Percentiles rank a stretch among this genome's conserved stretches.
Conservation (phyloP, 2,888 invertebrate genomes). For the Synanthedon andrenaeformis region DNA sequence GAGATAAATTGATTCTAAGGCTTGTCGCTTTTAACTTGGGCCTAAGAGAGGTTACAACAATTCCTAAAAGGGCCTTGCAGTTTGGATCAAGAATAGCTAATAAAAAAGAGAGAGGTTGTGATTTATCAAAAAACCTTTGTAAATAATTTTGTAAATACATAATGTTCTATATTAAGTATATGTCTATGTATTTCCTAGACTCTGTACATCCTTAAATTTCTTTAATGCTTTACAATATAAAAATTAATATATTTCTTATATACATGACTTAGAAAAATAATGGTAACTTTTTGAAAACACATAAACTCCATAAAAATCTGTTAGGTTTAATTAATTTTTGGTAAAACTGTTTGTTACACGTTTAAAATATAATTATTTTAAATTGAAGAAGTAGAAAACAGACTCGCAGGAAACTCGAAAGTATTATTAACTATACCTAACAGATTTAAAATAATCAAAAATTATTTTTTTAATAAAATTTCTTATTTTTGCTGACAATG, state of each 20-base stretch:
- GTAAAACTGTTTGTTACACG: no score
- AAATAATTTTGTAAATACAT: background rate
- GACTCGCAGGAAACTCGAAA: no score
- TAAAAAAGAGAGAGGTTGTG: slow-evolving; percentile 87
- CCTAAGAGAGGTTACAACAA: slow-evolving; percentile 70
- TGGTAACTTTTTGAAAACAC: no score
- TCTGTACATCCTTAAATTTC: background rate
- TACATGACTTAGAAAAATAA: no score
- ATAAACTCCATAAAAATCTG: background rate
- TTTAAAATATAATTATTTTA: no score
- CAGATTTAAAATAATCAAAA: no score
- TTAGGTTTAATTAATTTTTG: background rate
- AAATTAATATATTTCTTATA: slow-evolving; percentile 9
- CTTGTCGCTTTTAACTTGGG: slow-evolving; percentile 77
- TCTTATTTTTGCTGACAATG: slow-evolving; percentile 5
- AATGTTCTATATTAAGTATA: slow-evolving; percentile 17
- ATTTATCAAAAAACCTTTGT: slow-evolving; percentile 67
- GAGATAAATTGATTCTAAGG: slow-evolving; percentile 93
- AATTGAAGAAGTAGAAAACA: no score
- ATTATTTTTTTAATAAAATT: no score
- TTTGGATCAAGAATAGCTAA: slow-evolving; percentile 97
- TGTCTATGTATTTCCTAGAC: background rate
- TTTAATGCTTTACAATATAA: slow-evolving; percentile 7
- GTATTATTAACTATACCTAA: no score
- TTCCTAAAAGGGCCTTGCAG: slow-evolving; percentile 95